Conservation (phyloP, 2,113 vertebrate species). For the Pampusana beccarii region DNA sequence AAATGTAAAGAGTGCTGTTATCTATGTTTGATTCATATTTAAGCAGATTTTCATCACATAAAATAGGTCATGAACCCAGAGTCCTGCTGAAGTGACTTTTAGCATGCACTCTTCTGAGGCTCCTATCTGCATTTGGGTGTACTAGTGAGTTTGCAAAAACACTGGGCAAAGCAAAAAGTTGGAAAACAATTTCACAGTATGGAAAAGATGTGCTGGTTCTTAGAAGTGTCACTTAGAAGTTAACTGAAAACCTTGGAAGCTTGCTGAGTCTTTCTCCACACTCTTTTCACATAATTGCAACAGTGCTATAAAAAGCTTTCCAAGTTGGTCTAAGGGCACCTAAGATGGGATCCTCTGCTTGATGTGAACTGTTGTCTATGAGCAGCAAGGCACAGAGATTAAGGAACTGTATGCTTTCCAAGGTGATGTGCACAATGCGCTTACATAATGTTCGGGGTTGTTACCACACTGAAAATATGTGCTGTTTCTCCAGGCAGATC, state of each 20-base stretch:
- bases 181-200: not conserved
- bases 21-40: not conserved
- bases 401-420: not conserved
- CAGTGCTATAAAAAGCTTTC: not conserved
- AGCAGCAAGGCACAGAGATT: not conserved
- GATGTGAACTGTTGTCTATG: not conserved
- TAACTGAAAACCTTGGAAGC: slow-evolving; percentile 8
- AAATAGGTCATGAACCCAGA: not conserved
- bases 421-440: not conserved
- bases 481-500: not conserved
- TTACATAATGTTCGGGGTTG: not conserved
- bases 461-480: not conserved
- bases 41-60: not conserved
- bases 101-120: not conserved
- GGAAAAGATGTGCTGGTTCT: not conserved
- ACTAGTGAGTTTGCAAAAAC: not conserved
- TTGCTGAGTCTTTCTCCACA: not conserved
- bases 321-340: not conserved
- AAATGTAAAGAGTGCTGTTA: not conserved
- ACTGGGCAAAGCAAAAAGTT: not conserved
- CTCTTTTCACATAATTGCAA: not conserved
- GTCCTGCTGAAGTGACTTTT: not conserved
- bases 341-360: not conserved
- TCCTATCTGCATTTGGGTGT: not conserved
- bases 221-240: not conserved